These are phyloP conservation scores for Drosophila kohkoa DNA, from an alignment of 1,140 invertebrate species.

Conservation along the genomic window DNA sequence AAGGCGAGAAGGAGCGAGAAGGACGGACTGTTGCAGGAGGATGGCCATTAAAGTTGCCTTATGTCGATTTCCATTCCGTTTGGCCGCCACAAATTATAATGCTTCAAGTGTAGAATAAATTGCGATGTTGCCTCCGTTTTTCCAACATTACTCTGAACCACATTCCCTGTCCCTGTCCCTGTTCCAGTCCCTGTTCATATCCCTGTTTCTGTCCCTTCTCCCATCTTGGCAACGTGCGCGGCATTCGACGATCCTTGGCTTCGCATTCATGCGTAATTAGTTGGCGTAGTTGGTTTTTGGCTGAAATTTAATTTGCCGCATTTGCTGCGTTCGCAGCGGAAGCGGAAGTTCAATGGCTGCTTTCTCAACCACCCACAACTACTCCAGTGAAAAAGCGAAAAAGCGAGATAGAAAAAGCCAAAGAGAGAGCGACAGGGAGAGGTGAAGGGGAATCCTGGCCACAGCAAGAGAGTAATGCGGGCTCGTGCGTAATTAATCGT, in stretches of 20 bases:
- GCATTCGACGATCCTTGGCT: constrained; percentile 59
- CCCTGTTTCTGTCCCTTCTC: not conserved
- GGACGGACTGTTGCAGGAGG: not conserved
- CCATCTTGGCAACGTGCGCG: constrained; percentile 52
- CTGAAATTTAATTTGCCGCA: constrained; percentile 75
- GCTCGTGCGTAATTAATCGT: constrained; percentile 75
- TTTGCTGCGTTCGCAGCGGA: constrained; percentile 44
- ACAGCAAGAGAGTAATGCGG: constrained; percentile 50
- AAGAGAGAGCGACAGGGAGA: not conserved
- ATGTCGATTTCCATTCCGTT: constrained; percentile 63
- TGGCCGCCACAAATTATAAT: constrained; percentile 78
- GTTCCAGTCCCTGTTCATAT: not conserved
- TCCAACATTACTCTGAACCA: constrained; percentile 21
- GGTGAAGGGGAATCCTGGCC: not conserved
- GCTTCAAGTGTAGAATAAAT: constrained; percentile 82
- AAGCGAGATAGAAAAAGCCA: not conserved
- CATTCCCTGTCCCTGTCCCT: not conserved
- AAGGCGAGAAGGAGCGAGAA: not conserved
- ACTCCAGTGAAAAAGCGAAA: not conserved
- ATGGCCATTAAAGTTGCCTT: constrained; percentile 67
- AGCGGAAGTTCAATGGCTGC: constrained; percentile 47
- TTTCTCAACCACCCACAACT: too few species aligned
- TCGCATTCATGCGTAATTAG: constrained; percentile 82
- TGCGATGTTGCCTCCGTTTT: constrained; percentile 49
- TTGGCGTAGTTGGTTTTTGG: constrained; percentile 67